Evolutionary conservation across 2,888 invertebrate species (phyloP).

Genomic region (Allygus modestus): DNA sequence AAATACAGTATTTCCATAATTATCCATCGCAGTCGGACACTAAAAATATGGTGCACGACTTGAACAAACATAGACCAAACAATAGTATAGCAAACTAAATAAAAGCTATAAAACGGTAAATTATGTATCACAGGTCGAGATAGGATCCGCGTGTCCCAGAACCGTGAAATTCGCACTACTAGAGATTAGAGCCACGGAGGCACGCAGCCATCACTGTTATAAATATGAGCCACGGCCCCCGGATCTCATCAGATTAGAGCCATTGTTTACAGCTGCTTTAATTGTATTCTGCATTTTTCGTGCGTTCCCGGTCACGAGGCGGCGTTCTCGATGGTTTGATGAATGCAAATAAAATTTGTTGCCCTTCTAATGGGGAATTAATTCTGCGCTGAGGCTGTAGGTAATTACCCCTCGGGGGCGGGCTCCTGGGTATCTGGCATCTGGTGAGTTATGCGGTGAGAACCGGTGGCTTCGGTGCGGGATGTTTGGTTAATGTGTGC

Average conservation of each 20-base stretch:
- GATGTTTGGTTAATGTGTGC: too few species aligned
- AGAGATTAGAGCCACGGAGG: not conserved
- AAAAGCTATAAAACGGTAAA: too few species aligned
- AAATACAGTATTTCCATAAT: too few species aligned
- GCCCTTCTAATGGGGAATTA: slow-evolving; percentile 34
- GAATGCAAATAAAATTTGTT: slow-evolving; percentile 50
- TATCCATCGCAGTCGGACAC: too few species aligned
- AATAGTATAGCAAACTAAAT: too few species aligned
- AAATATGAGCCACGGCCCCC: slow-evolving; percentile 23
- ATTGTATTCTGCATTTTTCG: slow-evolving; percentile 58
- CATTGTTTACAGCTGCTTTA: slow-evolving; percentile 56
- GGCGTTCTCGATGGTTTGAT: slow-evolving; percentile 39
- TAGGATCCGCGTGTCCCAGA: not conserved
- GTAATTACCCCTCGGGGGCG: not conserved
- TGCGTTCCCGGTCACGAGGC: slow-evolving; percentile 47
- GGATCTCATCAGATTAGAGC: slow-evolving; percentile 28
- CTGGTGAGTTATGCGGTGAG: not conserved
- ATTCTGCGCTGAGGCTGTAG: not conserved
- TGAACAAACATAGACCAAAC: too few species aligned
- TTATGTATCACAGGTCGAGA: not conserved
- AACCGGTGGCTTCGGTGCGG: too few species aligned
- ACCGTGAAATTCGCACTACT: not conserved
- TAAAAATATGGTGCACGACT: too few species aligned
- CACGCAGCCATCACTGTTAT: slow-evolving; percentile 20
- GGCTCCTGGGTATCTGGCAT: not conserved